Evolutionary conservation across 2,113 vertebrate genomes (phyloP).

Genomic region (Epinephelus cyanopodus): DNA sequence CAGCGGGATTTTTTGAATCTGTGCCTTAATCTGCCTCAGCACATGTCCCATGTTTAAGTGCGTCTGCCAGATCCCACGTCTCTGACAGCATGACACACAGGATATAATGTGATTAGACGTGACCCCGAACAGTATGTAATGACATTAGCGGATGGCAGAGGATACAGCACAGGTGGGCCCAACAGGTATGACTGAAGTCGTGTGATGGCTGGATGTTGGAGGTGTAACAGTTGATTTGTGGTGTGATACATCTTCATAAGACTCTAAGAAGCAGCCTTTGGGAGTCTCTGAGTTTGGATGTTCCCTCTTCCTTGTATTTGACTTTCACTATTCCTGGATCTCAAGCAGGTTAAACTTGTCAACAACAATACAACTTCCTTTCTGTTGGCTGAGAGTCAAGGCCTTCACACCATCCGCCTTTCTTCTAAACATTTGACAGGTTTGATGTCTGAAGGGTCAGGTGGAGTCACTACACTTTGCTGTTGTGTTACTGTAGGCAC

Average conservation of each 20-base stretch:
- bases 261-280: neutral
- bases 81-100: neutral
- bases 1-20: slow-evolving; percentile 39
- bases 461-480: neutral
- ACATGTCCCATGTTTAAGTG: slow-evolving; percentile 28
- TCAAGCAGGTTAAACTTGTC: neutral
- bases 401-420: neutral
- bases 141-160: slow-evolving; percentile 17
- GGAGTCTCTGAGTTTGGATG: neutral
- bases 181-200: slow-evolving; percentile 2
- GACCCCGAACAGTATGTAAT: slow-evolving; percentile 29
- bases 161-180: neutral
- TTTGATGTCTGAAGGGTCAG: neutral
- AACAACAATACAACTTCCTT: neutral
- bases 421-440: neutral
- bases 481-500: neutral
- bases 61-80: slow-evolving; percentile 18
- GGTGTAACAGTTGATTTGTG: neutral
- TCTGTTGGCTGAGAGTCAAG: neutral
- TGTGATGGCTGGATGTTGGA: neutral
- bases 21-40: slow-evolving; percentile 29
- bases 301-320: neutral
- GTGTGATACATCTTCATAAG: slow-evolving; percentile 4
- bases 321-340: neutral
- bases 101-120: slow-evolving; percentile 21